Evolutionary conservation across 2,113 vertebrate genomes (phyloP), one percentile per base, ranked within the genome.

Genomic region (Lonchura striata): DNA sequence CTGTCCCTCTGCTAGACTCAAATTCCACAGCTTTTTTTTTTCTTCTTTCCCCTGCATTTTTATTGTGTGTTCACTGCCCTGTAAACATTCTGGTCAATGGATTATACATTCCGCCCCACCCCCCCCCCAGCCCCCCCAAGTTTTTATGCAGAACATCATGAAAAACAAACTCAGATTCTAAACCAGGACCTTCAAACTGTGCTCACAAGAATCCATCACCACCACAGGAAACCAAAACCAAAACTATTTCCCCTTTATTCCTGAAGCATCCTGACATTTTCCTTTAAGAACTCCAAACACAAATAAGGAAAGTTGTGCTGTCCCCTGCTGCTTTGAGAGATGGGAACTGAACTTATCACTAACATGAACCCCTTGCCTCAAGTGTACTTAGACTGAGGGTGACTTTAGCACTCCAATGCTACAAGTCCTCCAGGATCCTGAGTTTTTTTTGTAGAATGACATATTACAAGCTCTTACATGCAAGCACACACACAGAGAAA

Each of bases 151-250:
- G 64, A 92, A 78, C 56, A 77, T 50, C 1, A 41, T 22, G 52
- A 81, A 84, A 94, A 81, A 74, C 0, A 0, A 68, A 37, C 53
- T 80, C 2, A 0, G 60, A 70, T 83, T 83, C 85, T 64, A 90
- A 86, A 83, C 49, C 5, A 1, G 64, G 69, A 83, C 65, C 31
- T 88, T 80, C 68, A 88, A 64, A 70, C 72, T 85, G 33, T 35
- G 60, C 35, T 94, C 8, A 50, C 47, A 88, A 64, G 41, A 90
- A 92, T 71, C 60, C 50, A 35, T 41, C 30, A 33, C 68, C 31
- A 57, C 75, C 33, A 92, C 75, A 94, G 90, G 85, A 96, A 94
- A 95, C 56, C 66, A 90, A 95, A 95, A 76, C 71, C 76, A 90
- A 90, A 94, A 88, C 20, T 88, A 90, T 96, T 96, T 86, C 46